Conservation (phyloP, 2,888 invertebrate genomes). For the Oegoconia quadripuncta region DNA sequence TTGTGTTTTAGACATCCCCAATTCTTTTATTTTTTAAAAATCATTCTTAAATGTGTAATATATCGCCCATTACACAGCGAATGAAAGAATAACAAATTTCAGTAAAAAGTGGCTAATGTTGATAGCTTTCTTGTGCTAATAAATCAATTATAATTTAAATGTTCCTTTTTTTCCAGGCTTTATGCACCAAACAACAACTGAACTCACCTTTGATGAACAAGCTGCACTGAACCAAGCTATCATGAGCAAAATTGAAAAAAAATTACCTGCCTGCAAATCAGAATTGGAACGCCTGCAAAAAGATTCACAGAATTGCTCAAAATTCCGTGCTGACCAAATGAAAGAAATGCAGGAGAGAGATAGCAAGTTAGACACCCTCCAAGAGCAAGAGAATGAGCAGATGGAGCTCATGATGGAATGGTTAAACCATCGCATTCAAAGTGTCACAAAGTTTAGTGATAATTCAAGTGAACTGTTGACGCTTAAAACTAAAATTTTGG, state of each 20-base stretch:
- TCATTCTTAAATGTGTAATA: too few species aligned
- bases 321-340: slow-evolving; percentile 39
- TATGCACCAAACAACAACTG: slow-evolving; percentile 50
- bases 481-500: slow-evolving; percentile 58
- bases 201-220: slow-evolving; percentile 66
- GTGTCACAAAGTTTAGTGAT: slow-evolving; percentile 49
- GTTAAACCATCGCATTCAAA: slow-evolving; percentile 55
- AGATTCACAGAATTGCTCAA: slow-evolving; percentile 25
- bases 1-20: too few species aligned
- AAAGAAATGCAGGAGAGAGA: slow-evolving; percentile 53
- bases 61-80: too few species aligned
- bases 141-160: neutral
- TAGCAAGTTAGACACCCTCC: slow-evolving; percentile 50
- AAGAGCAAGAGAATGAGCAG: slow-evolving; percentile 63
- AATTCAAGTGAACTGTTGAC: slow-evolving; percentile 54
- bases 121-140: too few species aligned
- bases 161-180: slow-evolving; percentile 45
- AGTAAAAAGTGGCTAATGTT: too few species aligned
- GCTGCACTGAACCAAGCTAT: slow-evolving; percentile 61
- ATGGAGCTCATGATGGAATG: slow-evolving; percentile 69
- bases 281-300: slow-evolving; percentile 50
- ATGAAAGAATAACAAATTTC: too few species aligned
- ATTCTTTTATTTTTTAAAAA: too few species aligned
- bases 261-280: slow-evolving; percentile 46
- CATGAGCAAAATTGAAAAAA: slow-evolving; percentile 53